These are phyloP conservation scores for Rafetus swinhoei DNA, from an alignment of 2,113 vertebrate genomes.

Conservation along the genomic window DNA sequence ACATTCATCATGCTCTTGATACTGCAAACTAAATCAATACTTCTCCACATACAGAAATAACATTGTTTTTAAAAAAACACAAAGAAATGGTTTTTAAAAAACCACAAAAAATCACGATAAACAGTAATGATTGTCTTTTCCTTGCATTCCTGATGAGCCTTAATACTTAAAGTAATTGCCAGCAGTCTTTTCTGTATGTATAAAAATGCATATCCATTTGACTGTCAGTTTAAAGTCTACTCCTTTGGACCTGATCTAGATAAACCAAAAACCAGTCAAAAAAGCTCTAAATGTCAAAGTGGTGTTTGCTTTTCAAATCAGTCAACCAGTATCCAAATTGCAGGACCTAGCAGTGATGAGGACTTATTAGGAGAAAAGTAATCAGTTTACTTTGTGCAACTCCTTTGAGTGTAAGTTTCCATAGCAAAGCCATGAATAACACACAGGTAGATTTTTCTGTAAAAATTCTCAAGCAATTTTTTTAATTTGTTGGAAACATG, in stretches of 20 bases:
- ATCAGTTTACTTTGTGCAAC: background rate
- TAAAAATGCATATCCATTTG: background rate
- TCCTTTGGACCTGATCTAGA: accelerated
- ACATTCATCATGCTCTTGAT: background rate
- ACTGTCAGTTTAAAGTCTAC: accelerated
- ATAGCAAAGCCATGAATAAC: background rate
- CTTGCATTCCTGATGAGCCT: background rate
- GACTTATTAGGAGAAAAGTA: background rate
- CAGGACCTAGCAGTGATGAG: background rate
- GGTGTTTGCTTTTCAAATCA: background rate
- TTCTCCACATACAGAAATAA: background rate
- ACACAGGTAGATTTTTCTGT: background rate
- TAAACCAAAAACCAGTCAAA: background rate
- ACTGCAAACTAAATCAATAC: background rate
- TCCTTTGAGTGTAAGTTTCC: background rate
- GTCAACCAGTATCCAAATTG: background rate
- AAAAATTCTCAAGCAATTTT: constrained; percentile 42
- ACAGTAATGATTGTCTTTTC: background rate
- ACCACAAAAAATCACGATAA: background rate
- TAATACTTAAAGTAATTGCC: background rate
- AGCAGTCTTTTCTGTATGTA: background rate
- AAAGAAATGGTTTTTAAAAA: background rate
- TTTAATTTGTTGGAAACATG: constrained; percentile 46
- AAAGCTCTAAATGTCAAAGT: background rate
- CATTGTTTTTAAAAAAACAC: background rate